These are phyloP conservation scores for Ceramica pisi DNA, from an alignment of 2,888 invertebrate genomes.

Conservation along the genomic window DNA sequence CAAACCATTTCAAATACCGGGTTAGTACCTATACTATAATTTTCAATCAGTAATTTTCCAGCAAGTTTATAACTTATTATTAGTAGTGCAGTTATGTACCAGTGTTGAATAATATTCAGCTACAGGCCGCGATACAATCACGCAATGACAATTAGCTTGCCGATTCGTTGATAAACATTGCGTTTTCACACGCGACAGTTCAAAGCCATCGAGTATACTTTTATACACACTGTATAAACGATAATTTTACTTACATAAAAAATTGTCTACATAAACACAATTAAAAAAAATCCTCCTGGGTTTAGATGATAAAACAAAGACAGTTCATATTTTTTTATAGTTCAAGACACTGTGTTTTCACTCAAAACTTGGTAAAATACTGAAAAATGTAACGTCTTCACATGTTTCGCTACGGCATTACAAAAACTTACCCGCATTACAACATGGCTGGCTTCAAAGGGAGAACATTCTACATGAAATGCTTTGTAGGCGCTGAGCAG, in stretches of 20 bases:
- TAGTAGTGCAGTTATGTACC: conserved; percentile 38
- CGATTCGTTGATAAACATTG: conserved; percentile 59
- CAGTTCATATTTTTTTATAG: no score
- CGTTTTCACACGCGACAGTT: conserved; percentile 42
- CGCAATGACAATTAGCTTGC: conserved; percentile 65
- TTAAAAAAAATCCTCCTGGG: no score
- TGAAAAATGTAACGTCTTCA: neutral
- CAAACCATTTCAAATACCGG: conserved; percentile 10
- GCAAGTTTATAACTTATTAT: conserved; percentile 39
- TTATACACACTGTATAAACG: neutral
- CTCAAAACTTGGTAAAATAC: neutral
- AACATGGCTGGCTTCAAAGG: conserved; percentile 27
- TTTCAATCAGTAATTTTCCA: conserved; percentile 49
- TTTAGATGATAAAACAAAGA: no score
- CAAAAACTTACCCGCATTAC: neutral
- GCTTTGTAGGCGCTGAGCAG: conserved; percentile 18
- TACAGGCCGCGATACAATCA: conserved; percentile 62
- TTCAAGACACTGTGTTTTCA: neutral
- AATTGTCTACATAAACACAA: neutral
- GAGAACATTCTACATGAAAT: conserved; percentile 23
- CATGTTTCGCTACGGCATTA: neutral
- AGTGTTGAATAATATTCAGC: conserved; percentile 51
- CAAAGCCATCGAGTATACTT: conserved; percentile 13
- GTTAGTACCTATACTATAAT: conserved; percentile 24
- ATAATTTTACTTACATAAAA: neutral